Conservation (phyloP, 2,797 vertebrate species). For the Brotula barbata region DNA sequence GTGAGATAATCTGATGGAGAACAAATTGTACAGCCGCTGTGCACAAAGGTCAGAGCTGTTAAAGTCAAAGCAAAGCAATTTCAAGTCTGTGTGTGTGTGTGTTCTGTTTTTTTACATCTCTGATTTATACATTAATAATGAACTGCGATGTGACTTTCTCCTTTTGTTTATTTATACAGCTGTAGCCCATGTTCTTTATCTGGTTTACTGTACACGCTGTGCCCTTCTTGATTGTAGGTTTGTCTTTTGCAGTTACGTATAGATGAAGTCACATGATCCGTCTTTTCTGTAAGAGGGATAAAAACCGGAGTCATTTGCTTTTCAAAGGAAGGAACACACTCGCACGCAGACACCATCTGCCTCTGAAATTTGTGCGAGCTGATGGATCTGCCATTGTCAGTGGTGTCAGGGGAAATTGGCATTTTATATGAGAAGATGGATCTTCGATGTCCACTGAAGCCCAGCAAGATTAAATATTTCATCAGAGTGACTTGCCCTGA, state of each 20-base stretch:
- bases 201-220: neutral
- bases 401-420: conserved; percentile 39
- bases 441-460: conserved; percentile 50
- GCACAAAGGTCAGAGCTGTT: conserved; percentile 11
- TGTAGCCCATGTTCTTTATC: neutral
- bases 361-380: conserved; percentile 14
- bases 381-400: conserved; percentile 38
- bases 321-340: conserved; percentile 21
- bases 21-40: conserved; percentile 61
- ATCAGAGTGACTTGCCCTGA: conserved; percentile 48
- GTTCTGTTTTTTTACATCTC: no score
- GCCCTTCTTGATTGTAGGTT: neutral
- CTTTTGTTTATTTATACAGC: neutral
- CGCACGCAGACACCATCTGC: conserved; percentile 35
- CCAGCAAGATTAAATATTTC: conserved; percentile 64
- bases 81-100: no score
- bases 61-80: conserved; percentile 15
- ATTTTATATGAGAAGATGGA: conserved; percentile 52
- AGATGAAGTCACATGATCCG: conserved; percentile 6
- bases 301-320: conserved; percentile 32
- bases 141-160: neutral
- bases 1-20: conserved; percentile 41
- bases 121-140: neutral
- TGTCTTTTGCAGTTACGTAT: neutral
- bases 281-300: neutral